phyloP scores from a whole-genome alignment of 2,797 vertebrate species.

The Merluccius polli region DNA sequence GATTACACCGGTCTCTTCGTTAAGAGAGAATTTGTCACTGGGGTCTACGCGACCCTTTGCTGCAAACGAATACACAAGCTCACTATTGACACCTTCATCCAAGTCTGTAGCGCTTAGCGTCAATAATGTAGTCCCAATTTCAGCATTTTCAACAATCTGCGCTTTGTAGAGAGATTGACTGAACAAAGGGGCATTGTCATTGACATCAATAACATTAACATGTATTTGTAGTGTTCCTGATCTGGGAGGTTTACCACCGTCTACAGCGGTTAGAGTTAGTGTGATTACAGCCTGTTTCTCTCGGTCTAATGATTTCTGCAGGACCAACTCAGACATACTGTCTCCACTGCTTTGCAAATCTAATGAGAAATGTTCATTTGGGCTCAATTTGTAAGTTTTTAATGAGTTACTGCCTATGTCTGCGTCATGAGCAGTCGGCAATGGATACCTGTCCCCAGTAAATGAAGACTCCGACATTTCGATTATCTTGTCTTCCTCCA shows the following conservation, averaged over 20 bases:
- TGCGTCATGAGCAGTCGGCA: conserved; percentile 58
- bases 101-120: conserved; percentile 58
- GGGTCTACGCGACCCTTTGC: conserved; percentile 41
- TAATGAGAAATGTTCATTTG: conserved; percentile 65
- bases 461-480: conserved; percentile 42
- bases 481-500: conserved; percentile 14
- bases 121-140: conserved; percentile 48
- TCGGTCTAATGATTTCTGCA: conserved; percentile 67
- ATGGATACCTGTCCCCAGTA: conserved; percentile 60
- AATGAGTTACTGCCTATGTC: conserved; percentile 61
- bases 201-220: conserved; percentile 63
- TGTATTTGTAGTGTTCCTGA: conserved; percentile 55
- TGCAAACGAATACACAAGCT: conserved; percentile 58
- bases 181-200: conserved; percentile 67
- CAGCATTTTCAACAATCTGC: conserved; percentile 57
- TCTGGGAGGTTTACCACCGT: conserved; percentile 67
- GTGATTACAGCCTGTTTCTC: conserved; percentile 62
- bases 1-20: conserved; percentile 59
- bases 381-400: conserved; percentile 63
- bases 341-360: conserved; percentile 64
- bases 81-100: conserved; percentile 62
- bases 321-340: conserved; percentile 61
- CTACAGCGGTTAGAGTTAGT: conserved; percentile 64
- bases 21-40: conserved; percentile 42
- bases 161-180: conserved; percentile 63